Conservation (phyloP, 2,113 vertebrate species). For the Pan paniscus region DNA sequence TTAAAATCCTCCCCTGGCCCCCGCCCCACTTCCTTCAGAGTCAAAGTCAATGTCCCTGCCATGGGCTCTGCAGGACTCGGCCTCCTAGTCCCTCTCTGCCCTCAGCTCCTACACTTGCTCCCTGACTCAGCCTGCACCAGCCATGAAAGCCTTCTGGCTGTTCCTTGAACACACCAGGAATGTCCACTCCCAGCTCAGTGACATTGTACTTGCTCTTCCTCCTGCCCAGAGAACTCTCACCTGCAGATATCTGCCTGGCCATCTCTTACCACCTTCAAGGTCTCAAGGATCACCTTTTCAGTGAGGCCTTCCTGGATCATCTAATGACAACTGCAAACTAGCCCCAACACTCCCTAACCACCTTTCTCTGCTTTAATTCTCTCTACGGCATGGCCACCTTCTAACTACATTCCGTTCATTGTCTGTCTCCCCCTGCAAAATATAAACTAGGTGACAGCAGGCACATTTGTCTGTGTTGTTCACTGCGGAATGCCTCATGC, state of each 20-base stretch:
- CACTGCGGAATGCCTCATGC: background rate
- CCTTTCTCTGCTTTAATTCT: background rate
- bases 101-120: background rate
- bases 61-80: rapidly evolving
- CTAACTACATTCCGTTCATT: background rate
- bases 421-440: background rate
- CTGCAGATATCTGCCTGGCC: background rate
- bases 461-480: background rate
- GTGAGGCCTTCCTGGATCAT: background rate
- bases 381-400: background rate
- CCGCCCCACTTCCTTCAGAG: background rate
- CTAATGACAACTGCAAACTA: background rate
- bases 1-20: background rate
- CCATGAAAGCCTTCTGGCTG: background rate
- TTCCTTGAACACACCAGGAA: background rate
- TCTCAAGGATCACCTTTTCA: background rate
- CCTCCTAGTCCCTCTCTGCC: background rate
- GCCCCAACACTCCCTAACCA: too few species aligned
- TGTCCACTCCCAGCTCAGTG: background rate
- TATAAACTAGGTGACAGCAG: background rate
- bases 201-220: background rate
- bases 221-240: background rate
- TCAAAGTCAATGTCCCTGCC: background rate
- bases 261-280: background rate
- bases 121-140: background rate